phyloP scores from a whole-genome alignment of 1,140 invertebrate species.

The Meteorus sp. region DNA sequence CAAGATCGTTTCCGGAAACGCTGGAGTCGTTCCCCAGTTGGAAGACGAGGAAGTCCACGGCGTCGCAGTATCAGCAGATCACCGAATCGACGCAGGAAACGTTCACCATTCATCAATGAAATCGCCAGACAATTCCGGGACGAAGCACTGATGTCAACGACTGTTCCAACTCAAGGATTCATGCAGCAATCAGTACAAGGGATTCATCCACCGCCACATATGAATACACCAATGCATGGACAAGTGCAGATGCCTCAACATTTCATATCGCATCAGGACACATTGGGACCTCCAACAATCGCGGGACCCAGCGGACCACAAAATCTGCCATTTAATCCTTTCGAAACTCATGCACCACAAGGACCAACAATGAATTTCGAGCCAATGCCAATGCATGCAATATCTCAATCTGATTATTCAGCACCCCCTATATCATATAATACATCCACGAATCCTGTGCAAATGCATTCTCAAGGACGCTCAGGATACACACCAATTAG shows the following conservation, averaged over 20 bases:
- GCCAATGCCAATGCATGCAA: conserved; percentile 25
- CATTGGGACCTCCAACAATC: conserved; percentile 21
- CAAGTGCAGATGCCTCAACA: conserved; percentile 16
- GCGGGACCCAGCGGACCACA: conserved; percentile 19
- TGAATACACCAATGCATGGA: conserved; percentile 10
- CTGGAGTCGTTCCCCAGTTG: conserved; percentile 35
- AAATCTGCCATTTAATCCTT: conserved; percentile 42
- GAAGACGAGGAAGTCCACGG: conserved; percentile 27
- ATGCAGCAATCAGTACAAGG: conserved; percentile 9
- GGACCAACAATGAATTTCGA: conserved; percentile 42
- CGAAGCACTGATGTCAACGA: conserved; percentile 31
- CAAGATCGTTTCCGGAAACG: conserved; percentile 44
- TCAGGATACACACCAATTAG: not conserved
- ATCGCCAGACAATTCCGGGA: conserved; percentile 46
- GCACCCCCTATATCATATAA: conserved; percentile 44
- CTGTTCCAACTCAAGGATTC: conserved; percentile 28
- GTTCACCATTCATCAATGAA: conserved; percentile 55
- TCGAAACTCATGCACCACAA: conserved; percentile 35
- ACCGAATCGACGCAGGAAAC: conserved; percentile 44
- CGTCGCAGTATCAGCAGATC: conserved; percentile 45
- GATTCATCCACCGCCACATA: conserved; percentile 22
- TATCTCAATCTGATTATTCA: conserved; percentile 37
- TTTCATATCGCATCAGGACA: conserved; percentile 35
- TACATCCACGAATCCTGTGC: conserved; percentile 34
- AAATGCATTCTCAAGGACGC: conserved; percentile 22